These are phyloP conservation scores for Clusia tigrina DNA, from an alignment of 2,888 invertebrate species.

Conservation along the genomic window DNA sequence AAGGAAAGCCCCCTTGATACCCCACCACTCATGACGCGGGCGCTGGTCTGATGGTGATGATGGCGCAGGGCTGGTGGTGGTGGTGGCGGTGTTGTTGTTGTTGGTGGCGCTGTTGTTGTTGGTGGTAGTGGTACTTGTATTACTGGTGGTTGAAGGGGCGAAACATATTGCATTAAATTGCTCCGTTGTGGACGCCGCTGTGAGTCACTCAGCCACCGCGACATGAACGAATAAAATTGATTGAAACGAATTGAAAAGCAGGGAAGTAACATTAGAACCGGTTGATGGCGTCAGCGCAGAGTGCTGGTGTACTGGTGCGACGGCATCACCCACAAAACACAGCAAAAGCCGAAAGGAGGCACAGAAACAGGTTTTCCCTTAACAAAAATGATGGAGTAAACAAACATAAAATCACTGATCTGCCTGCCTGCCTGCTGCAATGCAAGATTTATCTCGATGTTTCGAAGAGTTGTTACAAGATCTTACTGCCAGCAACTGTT, in stretches of 20 bases:
- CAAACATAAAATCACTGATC: neutral
- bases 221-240: slow-evolving; percentile 10
- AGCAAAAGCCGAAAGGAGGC: neutral
- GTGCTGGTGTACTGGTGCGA: neutral
- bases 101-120: neutral
- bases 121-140: neutral
- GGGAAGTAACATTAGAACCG: slow-evolving; percentile 40
- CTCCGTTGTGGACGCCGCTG: neutral
- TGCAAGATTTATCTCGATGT: neutral
- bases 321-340: too few relatives aligned
- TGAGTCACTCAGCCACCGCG: slow-evolving; percentile 7
- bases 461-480: neutral
- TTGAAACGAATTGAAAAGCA: neutral
- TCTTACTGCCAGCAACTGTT: neutral
- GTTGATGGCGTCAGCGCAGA: slow-evolving; percentile 54
- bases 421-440: neutral
- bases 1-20: neutral
- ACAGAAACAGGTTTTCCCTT: neutral
- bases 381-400: neutral
- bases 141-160: neutral
- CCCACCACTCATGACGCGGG: too few relatives aligned
- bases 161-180: neutral
- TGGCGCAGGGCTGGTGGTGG: too few relatives aligned
- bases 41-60: too few relatives aligned
- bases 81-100: neutral